These are phyloP conservation scores for Sebastes paucispinis DNA, from an alignment of 2,797 vertebrate genomes.

Conservation along the genomic window DNA sequence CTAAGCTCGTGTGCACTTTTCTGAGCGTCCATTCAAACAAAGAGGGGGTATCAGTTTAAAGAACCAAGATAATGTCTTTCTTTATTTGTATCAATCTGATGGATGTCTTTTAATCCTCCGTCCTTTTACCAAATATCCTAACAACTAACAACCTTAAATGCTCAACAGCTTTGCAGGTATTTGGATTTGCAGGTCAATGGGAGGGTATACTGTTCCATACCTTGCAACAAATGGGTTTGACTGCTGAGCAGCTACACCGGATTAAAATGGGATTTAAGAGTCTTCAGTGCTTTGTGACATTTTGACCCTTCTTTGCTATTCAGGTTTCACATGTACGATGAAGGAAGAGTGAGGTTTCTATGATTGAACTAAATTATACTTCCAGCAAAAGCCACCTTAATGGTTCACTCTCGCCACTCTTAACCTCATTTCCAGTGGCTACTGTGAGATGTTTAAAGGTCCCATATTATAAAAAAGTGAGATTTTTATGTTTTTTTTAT, in stretches of 20 bases:
- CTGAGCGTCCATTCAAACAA: background rate
- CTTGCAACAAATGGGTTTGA: background rate
- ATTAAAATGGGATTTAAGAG: background rate
- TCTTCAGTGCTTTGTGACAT: conserved; percentile 3
- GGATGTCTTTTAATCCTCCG: background rate
- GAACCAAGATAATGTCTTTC: background rate
- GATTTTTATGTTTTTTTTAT: too few species aligned
- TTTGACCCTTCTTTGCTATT: background rate
- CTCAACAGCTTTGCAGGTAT: background rate
- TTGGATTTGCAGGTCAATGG: background rate
- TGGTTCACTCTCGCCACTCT: background rate
- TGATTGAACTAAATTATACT: background rate
- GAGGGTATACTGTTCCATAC: background rate
- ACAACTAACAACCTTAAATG: background rate
- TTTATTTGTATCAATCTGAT: background rate
- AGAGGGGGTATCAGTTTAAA: background rate
- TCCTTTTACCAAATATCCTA: background rate
- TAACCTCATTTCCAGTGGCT: background rate
- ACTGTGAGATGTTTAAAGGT: background rate
- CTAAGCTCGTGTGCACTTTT: background rate
- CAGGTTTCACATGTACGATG: background rate
- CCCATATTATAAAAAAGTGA: background rate
- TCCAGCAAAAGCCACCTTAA: background rate
- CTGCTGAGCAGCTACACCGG: background rate
- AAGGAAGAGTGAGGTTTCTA: background rate